Base-by-base conservation (phyloP, 2,113 vertebrate species). In the Colaptes auratus region DNA sequence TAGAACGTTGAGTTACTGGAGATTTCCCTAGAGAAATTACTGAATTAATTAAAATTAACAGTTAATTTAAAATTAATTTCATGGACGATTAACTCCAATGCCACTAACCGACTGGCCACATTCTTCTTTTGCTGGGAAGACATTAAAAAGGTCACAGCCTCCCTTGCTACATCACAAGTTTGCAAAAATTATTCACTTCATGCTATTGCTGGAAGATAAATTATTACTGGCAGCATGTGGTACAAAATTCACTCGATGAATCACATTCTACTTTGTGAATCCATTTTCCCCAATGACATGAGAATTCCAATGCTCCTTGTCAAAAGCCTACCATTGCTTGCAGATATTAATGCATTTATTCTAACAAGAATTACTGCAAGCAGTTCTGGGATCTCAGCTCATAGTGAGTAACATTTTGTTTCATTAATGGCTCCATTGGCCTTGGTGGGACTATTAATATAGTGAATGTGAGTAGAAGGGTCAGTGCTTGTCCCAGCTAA, bases 31-130 rank as follows among this genome's bases (percentile, higher is more conserved):
- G 76, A 78, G 12, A 86, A 75, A 88, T 44, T 70, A 74, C 27
- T 58, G 76, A 89, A 72, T 31, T 88, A 78, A 90, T 92, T 90
- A 88, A 83, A 95, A 86, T 50, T 90, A 94, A 33, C 58, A 75
- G 44, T 44, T 63, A 74, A 80, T 91, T 94, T 78, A 53, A 91
- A 80, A 86, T 83, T 88, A 3, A 86, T 91, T 91, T 83, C 4
- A 65, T 25, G 21, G 55, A 58, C 21, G 58, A 74, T 89, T 82
- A 66, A 3, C 14, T 82, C 19, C 10, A 77, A 18, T 59, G 19
- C 65, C 75, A 13, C 33, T 71, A 64, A 86, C 31, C 25, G 10
- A 53, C 7, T 2, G 2, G 5, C 15, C 12, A 46, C 87, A 86
- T 88, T 92, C 74, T 60, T 81, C 23, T 87, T 92, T 46, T 52